Base-by-base conservation (phyloP, 2,888 invertebrate genomes). In the Brachyopa scutellaris region DNA sequence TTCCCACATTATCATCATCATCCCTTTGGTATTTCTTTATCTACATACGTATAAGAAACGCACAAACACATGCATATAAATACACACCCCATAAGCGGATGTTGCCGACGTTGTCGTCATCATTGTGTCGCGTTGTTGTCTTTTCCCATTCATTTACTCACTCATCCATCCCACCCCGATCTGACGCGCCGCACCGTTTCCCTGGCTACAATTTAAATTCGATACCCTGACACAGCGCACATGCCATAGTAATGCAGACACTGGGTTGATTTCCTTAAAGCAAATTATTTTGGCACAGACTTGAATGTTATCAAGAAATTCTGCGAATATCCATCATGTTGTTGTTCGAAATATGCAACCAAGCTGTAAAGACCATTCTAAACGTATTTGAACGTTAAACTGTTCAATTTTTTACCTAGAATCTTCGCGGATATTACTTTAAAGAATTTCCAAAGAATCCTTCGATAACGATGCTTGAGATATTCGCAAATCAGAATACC, bases 211-310 rank as follows among this genome's bases (percentile, higher is more conserved):
- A 33, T 31, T 33, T 19, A 42, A 31, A 61, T 45, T 47, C 45
- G 33, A 45, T 47, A 45, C n/a, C n/a, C 33, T 47, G 33, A 61
- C n/a, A n/a, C n/a, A n/a, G n/a, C n/a, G n/a, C 21, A 61, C 31
- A 61, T 45, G 33, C 19, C 33, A 33, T 11, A 42, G 11, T 59
- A 33, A 53, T n/a, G n/a, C 29, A 31, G 15, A 13, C 9, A 19
- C 19, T n/a, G 47, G 23, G 33, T n/a, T 2, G 26, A 17, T 13
- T 38, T 36, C 55, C 57, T 59, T 29, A n/a, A 17, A 17, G 17
- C 9, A 17, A 26, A 57, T 57, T 40, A 29, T 57, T 40, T 31
- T 36, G 11, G 13, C 1, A n/a, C n/a, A n/a, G 21, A 36, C 23
- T 55, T 42, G n/a, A 42, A 40, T 8, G n/a, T 15, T 21, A 42